Percentiles rank a stretch among this genome's conserved stretches.
Evolutionary conservation across 2,888 invertebrate species (phyloP).

Genomic region (Drosophila suboccidentalis): DNA sequence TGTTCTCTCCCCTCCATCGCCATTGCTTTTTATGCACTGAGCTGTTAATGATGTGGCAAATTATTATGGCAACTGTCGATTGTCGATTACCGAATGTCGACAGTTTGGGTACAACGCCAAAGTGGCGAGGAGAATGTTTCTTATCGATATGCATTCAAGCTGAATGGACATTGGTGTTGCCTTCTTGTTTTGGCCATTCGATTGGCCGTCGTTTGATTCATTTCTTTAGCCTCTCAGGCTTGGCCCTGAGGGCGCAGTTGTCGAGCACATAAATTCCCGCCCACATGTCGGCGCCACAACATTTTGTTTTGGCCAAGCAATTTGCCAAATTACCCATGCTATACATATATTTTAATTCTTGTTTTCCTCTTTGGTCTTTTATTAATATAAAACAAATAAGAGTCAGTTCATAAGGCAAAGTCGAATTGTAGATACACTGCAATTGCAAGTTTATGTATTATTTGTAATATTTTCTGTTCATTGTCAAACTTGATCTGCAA

Average conservation of each 20-base stretch:
- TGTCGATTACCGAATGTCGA: slow-evolving; percentile 66
- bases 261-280: slow-evolving; percentile 41
- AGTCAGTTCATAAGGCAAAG: background rate
- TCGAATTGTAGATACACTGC: slow-evolving; percentile 21
- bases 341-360: slow-evolving; percentile 21
- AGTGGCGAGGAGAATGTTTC: background rate
- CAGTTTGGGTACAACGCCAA: slow-evolving; percentile 29
- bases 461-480: too few species aligned
- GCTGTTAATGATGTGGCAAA: slow-evolving; percentile 82
- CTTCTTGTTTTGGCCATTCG: slow-evolving; percentile 38
- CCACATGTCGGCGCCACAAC: slow-evolving; percentile 57
- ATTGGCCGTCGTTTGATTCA: slow-evolving; percentile 31
- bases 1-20: background rate
- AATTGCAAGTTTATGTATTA: background rate
- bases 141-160: slow-evolving; percentile 70
- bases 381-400: slow-evolving; percentile 44
- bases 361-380: slow-evolving; percentile 42
- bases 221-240: slow-evolving; percentile 14
- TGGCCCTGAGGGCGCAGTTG: slow-evolving; percentile 24
- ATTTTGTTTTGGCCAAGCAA: slow-evolving; percentile 57
- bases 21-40: slow-evolving; percentile 70
- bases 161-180: slow-evolving; percentile 66
- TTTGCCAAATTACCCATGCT: slow-evolving; percentile 64
- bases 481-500: background rate
- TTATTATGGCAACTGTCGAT: slow-evolving; percentile 78